Base-by-base conservation (phyloP, 2,888 invertebrate species). In the Drosophila antonietae region DNA sequence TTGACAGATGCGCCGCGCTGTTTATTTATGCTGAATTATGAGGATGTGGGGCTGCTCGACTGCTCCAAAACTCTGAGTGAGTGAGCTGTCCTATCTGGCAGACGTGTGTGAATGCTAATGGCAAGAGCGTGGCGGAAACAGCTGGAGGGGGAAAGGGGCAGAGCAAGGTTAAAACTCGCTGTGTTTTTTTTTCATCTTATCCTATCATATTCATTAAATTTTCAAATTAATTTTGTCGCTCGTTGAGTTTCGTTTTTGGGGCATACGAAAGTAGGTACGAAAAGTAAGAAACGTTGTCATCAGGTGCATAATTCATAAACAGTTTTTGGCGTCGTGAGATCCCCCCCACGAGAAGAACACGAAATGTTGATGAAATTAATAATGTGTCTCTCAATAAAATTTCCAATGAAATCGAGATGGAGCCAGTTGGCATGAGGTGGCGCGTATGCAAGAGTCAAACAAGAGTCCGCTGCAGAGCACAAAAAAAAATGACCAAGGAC, bases 151-250 rank as follows among this genome's bases (percentile, higher is more conserved):
- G n/a, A n/a, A 2, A 33, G 39, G n/a, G 20, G 33, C n/a, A 23
- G 28, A 41, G 39, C 33, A 51, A 60, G 51, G 64, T 56, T 51
- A 52, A 51, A 60, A 52, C 47, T 65, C 41, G 20, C 35, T 31
- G 55, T 52, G 46, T 39, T 39, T 37, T 14, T 15, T 51, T 71
- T 81, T 71, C 52, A 46, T 69, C 69, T 68, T 20, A 20, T 59
- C 41, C 35, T 37, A 51, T 58, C 83, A 68, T 78, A 73, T 89
- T 88, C 83, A 88, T 89, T 82, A 82, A 89, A 80, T 85, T 82
- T 88, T 77, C 72, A 85, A 85, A 88, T 85, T 88, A 82, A 84
- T 89, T 79, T 89, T 62, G 75, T 66, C 88, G 83, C 75, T 82
- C 74, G 88, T 79, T 84, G 85, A 81, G 89, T 73, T 89, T 66